Percentiles rank a stretch among this genome's conserved stretches.
Evolutionary conservation across 2,888 invertebrate species (phyloP).

Genomic region (Phaedon cochleariae): DNA sequence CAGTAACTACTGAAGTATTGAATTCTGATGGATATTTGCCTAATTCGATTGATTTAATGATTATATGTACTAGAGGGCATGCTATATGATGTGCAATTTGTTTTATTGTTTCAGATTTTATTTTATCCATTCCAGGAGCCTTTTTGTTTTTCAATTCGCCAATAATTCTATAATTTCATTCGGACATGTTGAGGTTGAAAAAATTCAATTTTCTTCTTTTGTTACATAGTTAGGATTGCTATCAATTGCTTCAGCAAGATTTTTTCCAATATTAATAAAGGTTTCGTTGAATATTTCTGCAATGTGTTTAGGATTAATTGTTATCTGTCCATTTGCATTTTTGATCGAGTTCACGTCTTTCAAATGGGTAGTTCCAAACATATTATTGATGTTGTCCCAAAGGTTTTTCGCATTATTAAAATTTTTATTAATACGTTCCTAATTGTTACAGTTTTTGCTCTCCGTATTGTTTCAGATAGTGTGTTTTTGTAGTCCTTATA

Average conservation of each 20-base stretch:
- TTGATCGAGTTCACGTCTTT: not conserved
- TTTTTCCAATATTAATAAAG: not conserved
- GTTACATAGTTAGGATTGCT: not conserved
- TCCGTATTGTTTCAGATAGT: not conserved
- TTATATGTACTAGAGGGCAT: too few species aligned
- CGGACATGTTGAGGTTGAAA: not conserved
- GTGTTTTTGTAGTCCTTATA: not conserved
- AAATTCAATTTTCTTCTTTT: not conserved
- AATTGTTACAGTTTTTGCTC: not conserved
- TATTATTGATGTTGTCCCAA: not conserved
- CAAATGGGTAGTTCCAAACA: not conserved
- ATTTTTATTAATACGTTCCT: not conserved
- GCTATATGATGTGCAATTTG: not conserved
- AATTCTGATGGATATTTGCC: not conserved
- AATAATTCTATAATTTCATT: not conserved
- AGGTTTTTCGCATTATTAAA: not conserved
- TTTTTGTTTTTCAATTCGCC: not conserved
- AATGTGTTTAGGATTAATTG: not conserved
- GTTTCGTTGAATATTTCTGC: not conserved
- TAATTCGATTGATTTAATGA: not conserved
- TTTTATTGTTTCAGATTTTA: not conserved
- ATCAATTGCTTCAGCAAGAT: not conserved
- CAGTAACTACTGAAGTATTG: too few species aligned
- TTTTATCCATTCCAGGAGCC: not conserved
- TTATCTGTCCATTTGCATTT: not conserved